Evolutionary conservation across 2,113 vertebrate genomes (phyloP), one percentile per base, ranked within the genome.

Genomic region (Setophaga petechia): DNA sequence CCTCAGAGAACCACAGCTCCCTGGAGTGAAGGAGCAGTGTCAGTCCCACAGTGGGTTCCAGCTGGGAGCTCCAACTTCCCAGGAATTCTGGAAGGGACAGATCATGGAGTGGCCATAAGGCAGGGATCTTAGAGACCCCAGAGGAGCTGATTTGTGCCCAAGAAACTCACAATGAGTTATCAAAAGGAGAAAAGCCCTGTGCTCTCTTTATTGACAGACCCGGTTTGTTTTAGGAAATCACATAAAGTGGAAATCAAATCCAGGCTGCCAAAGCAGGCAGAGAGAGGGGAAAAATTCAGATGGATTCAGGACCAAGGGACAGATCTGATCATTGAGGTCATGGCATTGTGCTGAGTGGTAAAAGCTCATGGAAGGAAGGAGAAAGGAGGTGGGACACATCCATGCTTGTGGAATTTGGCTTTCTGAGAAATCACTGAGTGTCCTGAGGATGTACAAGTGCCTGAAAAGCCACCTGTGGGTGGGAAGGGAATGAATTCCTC

Each of bases 351-450:
- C n/a, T 47, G 57, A 37, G 49, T 14, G 35, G 35, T 28, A 46
- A 46, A 55, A 80, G 2, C 22, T 46, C 25, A 22, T 5, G 9
- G 54, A 52, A 63, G 37, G 57, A 22, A 41, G 46, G 78, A 55
- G 52, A 44, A 73, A 63, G 15, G 44, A 43, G 11, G 12, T 24
- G 18, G 31, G 24, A 35, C 12, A 31, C 52, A 18, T 13, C 55
- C 28, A 54, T 23, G 9, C 12, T 35, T 41, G 6, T 12, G 15
- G 35, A 15, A 63, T 63, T 54, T 63, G 39, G 51, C 35, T 68
- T 77, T 19, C 49, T 8, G 9, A 49, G 28, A 7, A 66, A 62
- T 7, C 41, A 18, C 35, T 54, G n/a, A 15, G 20, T 0, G 0
- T 72, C 37, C 30, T 76, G 58, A 76, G 35, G 10, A 9, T 67